A percentile compares a stretch with the other conserved stretches of the same genome.
phyloP scores from a whole-genome alignment of 2,797 vertebrate species.

The Botia kubotai region DNA sequence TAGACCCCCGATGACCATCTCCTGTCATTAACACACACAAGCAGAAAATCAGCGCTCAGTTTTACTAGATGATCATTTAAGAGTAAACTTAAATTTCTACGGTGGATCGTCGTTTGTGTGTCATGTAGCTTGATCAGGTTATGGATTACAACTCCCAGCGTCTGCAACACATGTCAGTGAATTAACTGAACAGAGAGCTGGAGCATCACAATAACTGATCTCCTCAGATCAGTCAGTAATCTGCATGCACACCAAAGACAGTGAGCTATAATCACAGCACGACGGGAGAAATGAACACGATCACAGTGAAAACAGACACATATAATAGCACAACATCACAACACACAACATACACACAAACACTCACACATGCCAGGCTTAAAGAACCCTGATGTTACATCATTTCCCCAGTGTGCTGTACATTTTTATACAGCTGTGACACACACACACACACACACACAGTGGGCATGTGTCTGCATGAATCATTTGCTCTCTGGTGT shows the following conservation, averaged over 20 bases:
- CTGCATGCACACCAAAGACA: conserved; percentile 60
- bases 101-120: not conserved
- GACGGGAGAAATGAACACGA: conserved; percentile 40
- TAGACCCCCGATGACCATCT: conserved; percentile 93
- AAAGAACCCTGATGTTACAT: conserved; percentile 76
- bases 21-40: conserved; percentile 73
- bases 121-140: conserved; percentile 32
- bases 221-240: too few relatives aligned
- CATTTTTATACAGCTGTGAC: too few relatives aligned
- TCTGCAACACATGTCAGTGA: conserved; percentile 32
- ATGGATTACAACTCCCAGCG: not conserved
- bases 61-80: not conserved
- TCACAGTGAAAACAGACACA: not conserved
- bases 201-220: not conserved
- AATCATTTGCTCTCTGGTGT: too few relatives aligned
- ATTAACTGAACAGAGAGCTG: conserved; percentile 37
- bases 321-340: conserved; percentile 5
- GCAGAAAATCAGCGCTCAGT: conserved; percentile 17
- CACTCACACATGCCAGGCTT: conserved; percentile 24
- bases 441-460: too few relatives aligned
- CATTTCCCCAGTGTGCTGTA: conserved; percentile 52
- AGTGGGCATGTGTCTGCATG: too few relatives aligned
- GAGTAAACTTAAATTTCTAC: not conserved
- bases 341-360: conserved; percentile 27
- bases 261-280: conserved; percentile 48